Evolutionary conservation across 2,888 invertebrate species (phyloP), one percentile per base, ranked within the genome.

Genomic region (Phyllotreta cruciferae): DNA sequence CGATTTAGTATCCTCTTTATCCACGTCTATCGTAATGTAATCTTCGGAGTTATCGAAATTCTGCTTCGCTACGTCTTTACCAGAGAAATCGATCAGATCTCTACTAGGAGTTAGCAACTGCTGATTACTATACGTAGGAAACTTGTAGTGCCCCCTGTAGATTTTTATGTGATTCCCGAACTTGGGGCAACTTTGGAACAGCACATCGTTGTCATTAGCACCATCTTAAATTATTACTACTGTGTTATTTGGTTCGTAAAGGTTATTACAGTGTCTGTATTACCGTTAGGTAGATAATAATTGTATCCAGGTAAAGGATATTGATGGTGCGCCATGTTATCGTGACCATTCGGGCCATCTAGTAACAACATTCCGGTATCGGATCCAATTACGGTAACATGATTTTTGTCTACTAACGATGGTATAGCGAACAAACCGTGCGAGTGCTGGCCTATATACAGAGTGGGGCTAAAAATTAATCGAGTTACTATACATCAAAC

Each of bases 351-450:
- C 44, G 93, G 93, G 0, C 94, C 94, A 76, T 91, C 92, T 0
- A 94, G 79, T 8, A 94, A 82, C 61, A 92, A 83, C 0, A 90
- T 88, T 9, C 84, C 85, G 10, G 82, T 84, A 42, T 89, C 85
- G 1, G 89, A 87, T 3, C 89, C 86, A 0, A 88, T 87, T 79
- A 94, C 92, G 6, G 94, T 91, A 8, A 93, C 91, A 2, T 93
- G 91, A 70, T 90, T 89, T 74, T 96, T 93, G 83, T 98, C 97
- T 0, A 96, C 96, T 24, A 96, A 83, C 0, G 96, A 93, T 0
- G 96, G 94, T 56, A 98, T 81, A 0, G 98, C 98, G 81, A 97
- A 98, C 0, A 96, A 82, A 0, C 97, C 97, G 74, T 91, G 87
- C 66, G 87, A 84, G 76, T 90, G 89, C 77, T 97, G 93, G 0